Evolutionary conservation across 2,888 invertebrate species (phyloP).

Genomic region (Panzeria rudis): DNA sequence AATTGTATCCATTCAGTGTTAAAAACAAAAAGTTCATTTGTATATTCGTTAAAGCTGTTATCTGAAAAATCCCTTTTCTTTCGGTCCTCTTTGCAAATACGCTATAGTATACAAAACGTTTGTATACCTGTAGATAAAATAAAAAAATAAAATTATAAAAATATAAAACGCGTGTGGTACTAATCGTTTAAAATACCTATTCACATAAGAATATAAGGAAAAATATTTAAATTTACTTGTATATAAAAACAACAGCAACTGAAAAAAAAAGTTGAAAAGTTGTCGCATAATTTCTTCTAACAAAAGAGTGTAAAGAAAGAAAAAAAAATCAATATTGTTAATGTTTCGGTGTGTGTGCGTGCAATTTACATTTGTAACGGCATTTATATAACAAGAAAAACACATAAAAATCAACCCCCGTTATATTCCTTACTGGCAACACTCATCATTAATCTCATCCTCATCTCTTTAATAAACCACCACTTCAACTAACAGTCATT

Average conservation of each 20-base stretch:
- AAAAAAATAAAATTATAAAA: constrained; percentile 8
- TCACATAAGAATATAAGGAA: not conserved
- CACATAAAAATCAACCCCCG: constrained; percentile 30
- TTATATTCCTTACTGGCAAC: constrained; percentile 5
- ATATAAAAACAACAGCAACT: constrained; percentile 38
- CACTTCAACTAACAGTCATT: constrained; percentile 24
- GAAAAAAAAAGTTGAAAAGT: constrained; percentile 4
- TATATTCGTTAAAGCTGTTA: constrained; percentile 54
- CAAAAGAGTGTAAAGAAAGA: constrained; percentile 35
- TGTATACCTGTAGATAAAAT: constrained; percentile 49
- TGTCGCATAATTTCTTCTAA: not conserved
- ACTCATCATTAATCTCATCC: constrained; percentile 13
- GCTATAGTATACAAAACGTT: constrained; percentile 50
- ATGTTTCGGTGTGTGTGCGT: constrained; percentile 15
- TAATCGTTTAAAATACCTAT: constrained; percentile 11
- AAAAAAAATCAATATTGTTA: constrained; percentile 28
- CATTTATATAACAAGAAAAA: constrained; percentile 14
- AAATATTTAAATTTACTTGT: constrained; percentile 27
- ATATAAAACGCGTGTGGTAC: constrained; percentile 27
- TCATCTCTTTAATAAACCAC: constrained; percentile 11
- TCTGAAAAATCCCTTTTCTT: constrained; percentile 38
- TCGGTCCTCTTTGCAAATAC: constrained; percentile 34
- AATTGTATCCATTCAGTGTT: constrained; percentile 36
- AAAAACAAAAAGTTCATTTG: constrained; percentile 24
- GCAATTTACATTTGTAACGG: constrained; percentile 37